A percentile compares a stretch with the other conserved stretches of the same genome.
These are phyloP conservation scores for Microctenopoma lineatum DNA, from an alignment of 2,797 vertebrate genomes.

Conservation along the genomic window DNA sequence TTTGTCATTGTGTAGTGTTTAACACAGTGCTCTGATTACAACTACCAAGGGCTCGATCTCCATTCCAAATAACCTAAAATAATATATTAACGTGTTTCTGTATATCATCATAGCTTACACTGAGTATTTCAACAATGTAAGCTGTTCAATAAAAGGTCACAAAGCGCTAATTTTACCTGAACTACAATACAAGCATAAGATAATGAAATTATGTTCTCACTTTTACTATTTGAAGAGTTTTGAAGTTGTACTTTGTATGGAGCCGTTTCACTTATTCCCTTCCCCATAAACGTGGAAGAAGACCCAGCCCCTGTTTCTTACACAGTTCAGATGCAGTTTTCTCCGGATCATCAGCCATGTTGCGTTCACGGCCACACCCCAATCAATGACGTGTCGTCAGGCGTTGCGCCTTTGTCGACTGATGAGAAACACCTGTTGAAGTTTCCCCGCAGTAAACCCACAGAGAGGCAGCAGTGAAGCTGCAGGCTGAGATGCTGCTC, in stretches of 20 bases:
- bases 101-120: not conserved
- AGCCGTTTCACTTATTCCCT: not conserved
- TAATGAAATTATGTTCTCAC: too few relatives aligned
- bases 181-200: too few relatives aligned
- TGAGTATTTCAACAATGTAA: not conserved
- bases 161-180: not conserved
- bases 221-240: not conserved
- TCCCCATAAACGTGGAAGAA: not conserved
- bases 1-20: not conserved
- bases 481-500: not conserved
- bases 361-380: not conserved
- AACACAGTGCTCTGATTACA: not conserved
- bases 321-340: not conserved
- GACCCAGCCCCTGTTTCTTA: not conserved
- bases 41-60: constrained; percentile 35
- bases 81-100: constrained; percentile 4
- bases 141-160: constrained; percentile 4
- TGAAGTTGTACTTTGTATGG: not conserved
- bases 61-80: not conserved
- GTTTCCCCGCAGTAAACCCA: not conserved
- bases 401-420: not conserved
- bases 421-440: constrained; percentile 24
- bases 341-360: not conserved
- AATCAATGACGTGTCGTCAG: not conserved
- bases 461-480: constrained; percentile 5